Conservation (phyloP, 2,888 invertebrate species). For the Congeria kusceri region DNA sequence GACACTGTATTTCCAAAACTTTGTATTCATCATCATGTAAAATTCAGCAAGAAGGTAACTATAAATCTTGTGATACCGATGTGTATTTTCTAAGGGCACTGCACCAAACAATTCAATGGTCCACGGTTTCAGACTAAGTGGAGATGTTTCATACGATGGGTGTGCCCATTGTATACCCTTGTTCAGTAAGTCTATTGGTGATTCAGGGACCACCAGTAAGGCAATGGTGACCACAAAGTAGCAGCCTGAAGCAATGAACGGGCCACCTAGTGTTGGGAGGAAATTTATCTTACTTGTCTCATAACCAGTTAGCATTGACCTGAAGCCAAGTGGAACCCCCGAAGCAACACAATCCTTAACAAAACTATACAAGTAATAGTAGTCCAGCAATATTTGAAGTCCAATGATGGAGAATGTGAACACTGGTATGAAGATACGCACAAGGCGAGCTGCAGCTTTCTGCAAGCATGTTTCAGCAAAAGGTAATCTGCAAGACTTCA, state of each 20-base stretch:
- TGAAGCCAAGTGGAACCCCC: slow-evolving; percentile 63
- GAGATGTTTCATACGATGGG: not conserved
- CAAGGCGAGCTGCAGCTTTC: not conserved
- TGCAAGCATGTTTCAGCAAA: slow-evolving; percentile 1
- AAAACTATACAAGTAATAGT: slow-evolving; percentile 29
- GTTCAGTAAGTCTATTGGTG: slow-evolving; percentile 41
- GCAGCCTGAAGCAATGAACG: slow-evolving; percentile 45
- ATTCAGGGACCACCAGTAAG: slow-evolving; percentile 38
- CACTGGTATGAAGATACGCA: slow-evolving; percentile 41
- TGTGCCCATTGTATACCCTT: slow-evolving; percentile 15
- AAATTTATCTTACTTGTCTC: slow-evolving; percentile 52
- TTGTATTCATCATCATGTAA: slow-evolving; percentile 55
- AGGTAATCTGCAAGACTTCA: not conserved
- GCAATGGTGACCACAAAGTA: slow-evolving; percentile 45
- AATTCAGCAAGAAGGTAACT: slow-evolving; percentile 41
- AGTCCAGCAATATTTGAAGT: slow-evolving; percentile 55
- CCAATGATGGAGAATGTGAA: slow-evolving; percentile 47
- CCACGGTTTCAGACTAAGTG: slow-evolving; percentile 1
- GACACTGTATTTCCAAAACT: slow-evolving; percentile 52
- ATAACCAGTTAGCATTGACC: slow-evolving; percentile 61
- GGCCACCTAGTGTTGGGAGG: slow-evolving; percentile 56
- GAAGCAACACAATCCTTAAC: slow-evolving; percentile 53
- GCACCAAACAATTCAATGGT: slow-evolving; percentile 43
- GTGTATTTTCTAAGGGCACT: slow-evolving; percentile 13
- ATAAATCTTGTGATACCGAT: slow-evolving; percentile 48